Evolutionary conservation across 2,888 invertebrate species (phyloP), one percentile per base, ranked within the genome.

Genomic region (Ormia ochracea): DNA sequence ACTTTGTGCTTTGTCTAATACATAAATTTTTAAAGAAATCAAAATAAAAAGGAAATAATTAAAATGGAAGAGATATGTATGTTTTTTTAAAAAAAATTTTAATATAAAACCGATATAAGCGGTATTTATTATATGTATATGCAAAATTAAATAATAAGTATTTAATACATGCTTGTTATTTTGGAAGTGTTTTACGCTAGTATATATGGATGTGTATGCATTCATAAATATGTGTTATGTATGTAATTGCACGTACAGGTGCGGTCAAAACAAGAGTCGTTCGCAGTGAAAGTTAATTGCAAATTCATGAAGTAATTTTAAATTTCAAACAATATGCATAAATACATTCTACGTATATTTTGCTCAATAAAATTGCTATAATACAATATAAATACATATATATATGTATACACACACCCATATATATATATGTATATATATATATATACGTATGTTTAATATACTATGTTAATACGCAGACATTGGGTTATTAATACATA

Each of bases 261-360:
- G 79, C 75, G 79, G 79, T 79, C 79, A 79, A 79, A 79, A 79
- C 79, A 79, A 79, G 70, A 75, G 79, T 50, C 48, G 31, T 31
- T 26, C 21, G 6, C 33, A 59, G 79, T 65, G 79, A 79, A 79
- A 79, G 79, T 79, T 75, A 33, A 56, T 65, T 58, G 48, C 36
- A 63, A 74, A 69, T 69, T 78, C 23, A 58, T 61, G 31, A 4
- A 50, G 10, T 26, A 43, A 48, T 12, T 19, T 33, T 31, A 5
- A 52, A 10, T 14, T 17, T 48, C 23, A 6, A 26, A 12, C 5
- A n/a, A n/a, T n/a, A n/a, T n/a, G n/a, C n/a, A n/a, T n/a, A n/a
- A n/a, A n/a, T n/a, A n/a, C n/a, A n/a, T n/a, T n/a, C n/a, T n/a
- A n/a, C n/a, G n/a, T n/a, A n/a, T n/a, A n/a, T 38, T 38, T 38